A percentile compares a stretch with the other conserved stretches of the same genome.
These are phyloP conservation scores for Setipinna tenuifilis DNA, from an alignment of 2,797 vertebrate genomes.

Conservation along the genomic window DNA sequence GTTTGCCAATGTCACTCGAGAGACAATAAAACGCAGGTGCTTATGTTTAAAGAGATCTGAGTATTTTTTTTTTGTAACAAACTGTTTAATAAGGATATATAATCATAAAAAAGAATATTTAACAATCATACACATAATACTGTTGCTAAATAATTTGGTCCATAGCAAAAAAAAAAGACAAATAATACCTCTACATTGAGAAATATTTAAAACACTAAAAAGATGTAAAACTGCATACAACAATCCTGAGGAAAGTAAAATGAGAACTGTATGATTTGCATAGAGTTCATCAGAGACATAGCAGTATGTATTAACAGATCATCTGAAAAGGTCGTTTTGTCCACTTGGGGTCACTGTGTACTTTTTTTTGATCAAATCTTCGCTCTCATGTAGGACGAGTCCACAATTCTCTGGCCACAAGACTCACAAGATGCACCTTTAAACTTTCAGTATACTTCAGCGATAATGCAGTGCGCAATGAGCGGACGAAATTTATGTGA, in stretches of 20 bases:
- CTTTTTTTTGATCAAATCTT: neutral
- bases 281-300: neutral
- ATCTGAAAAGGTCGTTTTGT: neutral
- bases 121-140: constrained; percentile 8
- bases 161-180: neutral
- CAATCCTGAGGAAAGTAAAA: neutral
- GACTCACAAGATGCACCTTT: neutral
- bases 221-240: neutral
- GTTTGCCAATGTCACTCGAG: neutral
- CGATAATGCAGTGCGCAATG: too few relatives aligned
- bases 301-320: neutral
- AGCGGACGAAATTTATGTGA: too few relatives aligned
- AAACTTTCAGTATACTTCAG: too few relatives aligned
- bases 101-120: neutral
- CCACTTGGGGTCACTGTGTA: neutral
- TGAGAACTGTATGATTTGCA: neutral
- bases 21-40: constrained; percentile 17
- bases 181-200: constrained; percentile 7
- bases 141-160: neutral
- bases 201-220: neutral
- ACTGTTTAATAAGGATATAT: neutral
- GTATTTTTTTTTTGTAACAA: neutral
- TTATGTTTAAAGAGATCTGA: neutral
- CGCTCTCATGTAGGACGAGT: neutral
- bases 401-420: too few relatives aligned